Evolutionary conservation across 2,113 vertebrate species (phyloP).

Genomic region (Trogon surrucura): DNA sequence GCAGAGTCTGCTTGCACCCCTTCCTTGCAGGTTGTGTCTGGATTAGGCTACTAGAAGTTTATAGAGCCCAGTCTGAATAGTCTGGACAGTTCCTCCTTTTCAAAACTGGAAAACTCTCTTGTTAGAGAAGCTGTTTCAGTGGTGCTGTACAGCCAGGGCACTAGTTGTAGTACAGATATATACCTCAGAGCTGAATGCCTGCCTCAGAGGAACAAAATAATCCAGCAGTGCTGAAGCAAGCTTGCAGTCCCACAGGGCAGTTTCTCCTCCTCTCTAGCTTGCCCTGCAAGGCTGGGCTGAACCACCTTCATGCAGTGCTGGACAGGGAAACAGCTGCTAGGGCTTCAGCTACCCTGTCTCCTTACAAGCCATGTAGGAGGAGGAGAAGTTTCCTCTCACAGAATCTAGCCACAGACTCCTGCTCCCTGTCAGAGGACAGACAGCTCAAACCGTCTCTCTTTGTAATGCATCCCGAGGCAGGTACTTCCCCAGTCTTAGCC

Average conservation of each 20-base stretch:
- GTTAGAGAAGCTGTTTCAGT: background rate
- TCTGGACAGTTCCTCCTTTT: too few species aligned
- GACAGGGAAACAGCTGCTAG: background rate
- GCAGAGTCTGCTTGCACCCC: background rate
- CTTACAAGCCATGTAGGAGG: background rate
- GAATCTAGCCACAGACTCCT: background rate
- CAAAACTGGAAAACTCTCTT: background rate
- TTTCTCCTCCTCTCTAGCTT: background rate
- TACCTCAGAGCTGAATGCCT: background rate
- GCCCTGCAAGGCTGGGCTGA: fast-evolving
- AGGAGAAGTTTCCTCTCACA: background rate
- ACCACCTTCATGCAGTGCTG: too few species aligned
- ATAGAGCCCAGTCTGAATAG: background rate
- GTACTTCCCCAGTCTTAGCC: background rate
- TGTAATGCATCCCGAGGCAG: background rate
- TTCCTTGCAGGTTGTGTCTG: background rate
- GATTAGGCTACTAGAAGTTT: background rate
- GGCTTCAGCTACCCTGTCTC: background rate
- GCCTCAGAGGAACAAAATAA: background rate
- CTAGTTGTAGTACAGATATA: background rate
- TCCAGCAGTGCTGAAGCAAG: background rate
- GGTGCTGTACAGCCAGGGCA: fast-evolving
- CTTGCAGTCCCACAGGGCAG: too few species aligned
- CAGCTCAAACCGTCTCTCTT: background rate
- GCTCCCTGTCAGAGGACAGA: background rate